Evolutionary conservation across 2,888 invertebrate species (phyloP).

Genomic region (Leptarthrus brevirostris): DNA sequence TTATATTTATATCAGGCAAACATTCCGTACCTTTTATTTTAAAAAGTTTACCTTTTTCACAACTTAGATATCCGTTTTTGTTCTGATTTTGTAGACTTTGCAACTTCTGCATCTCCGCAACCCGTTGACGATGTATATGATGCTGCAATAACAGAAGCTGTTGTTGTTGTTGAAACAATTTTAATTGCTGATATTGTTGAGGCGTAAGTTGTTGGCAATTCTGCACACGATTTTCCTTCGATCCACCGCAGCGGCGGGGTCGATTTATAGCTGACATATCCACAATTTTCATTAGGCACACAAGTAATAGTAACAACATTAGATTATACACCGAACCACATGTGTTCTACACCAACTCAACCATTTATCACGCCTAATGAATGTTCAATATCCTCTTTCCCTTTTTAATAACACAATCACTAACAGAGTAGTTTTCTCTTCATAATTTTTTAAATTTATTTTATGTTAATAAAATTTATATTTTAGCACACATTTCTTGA

Average conservation of each 20-base stretch:
- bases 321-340: constrained; percentile 59
- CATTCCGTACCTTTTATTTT: too few species aligned
- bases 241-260: constrained; percentile 55
- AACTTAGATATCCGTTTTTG: constrained; percentile 4
- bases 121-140: constrained; percentile 65
- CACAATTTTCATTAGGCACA: constrained; percentile 66
- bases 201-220: constrained; percentile 65
- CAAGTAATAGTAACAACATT: constrained; percentile 67
- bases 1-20: too few species aligned
- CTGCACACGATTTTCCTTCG: constrained; percentile 54
- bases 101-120: constrained; percentile 62
- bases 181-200: constrained; percentile 71
- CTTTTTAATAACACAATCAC: too few species aligned
- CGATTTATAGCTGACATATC: constrained; percentile 65
- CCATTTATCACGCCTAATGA: too few species aligned
- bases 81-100: constrained; percentile 23
- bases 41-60: constrained; percentile 22
- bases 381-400: too few species aligned
- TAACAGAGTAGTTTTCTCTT: too few species aligned
- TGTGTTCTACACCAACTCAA: constrained; percentile 19
- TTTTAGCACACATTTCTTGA: too few species aligned
- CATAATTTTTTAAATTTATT: too few species aligned
- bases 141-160: constrained; percentile 65
- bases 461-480: too few species aligned
- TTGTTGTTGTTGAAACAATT: constrained; percentile 61